Base-by-base conservation (phyloP, 2,797 vertebrate genomes). In the Chrysolophus pictus region DNA sequence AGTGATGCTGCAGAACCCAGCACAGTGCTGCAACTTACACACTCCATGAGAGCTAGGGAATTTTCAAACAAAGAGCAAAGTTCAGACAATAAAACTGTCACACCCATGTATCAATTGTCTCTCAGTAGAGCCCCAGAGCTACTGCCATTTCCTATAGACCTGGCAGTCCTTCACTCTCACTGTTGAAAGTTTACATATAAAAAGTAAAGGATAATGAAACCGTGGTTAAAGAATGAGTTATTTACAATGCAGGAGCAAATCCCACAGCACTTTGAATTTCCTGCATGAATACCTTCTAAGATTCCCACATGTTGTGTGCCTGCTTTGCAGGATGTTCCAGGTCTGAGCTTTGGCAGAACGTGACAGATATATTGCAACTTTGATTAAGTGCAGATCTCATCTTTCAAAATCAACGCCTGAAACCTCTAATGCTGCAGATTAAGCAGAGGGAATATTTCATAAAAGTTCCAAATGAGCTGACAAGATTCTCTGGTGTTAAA, bases 181-280 rank as follows among this genome's bases (percentile, higher is more conserved):
- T 74, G 80, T 24, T 90, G 86, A 90, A 90, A 91, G 75, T 84
- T 71, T 88, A 90, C 60, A 86, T 35, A 55, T 10, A 42, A n/a
- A 76, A 69, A 67, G 10, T 6, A 59, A 90, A 81, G 74, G 53
- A 79, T n/a, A 90, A 84, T 62, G 81, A 94, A 96, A 76, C 47
- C 84, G 72, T 58, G 89, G 84, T 89, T 93, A 62, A 26, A 62
- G 46, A 88, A 90, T 31, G 31, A 93, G 59, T 80, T 91, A 78
- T 69, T 96, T 92, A 90, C 51, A 81, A 24, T 23, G 68, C 84
- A 92, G 79, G 84, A 90, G 0, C 72, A 71, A 91, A 91, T 88
- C 77, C 74, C 80, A 92, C 69, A 93, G 80, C 4, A 14, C 74
- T 94, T 82, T 55, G 82, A 82, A 91, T 90, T 94, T 76, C 77